Conservation (phyloP, 2,888 invertebrate genomes). For the Andrena flavipes region DNA sequence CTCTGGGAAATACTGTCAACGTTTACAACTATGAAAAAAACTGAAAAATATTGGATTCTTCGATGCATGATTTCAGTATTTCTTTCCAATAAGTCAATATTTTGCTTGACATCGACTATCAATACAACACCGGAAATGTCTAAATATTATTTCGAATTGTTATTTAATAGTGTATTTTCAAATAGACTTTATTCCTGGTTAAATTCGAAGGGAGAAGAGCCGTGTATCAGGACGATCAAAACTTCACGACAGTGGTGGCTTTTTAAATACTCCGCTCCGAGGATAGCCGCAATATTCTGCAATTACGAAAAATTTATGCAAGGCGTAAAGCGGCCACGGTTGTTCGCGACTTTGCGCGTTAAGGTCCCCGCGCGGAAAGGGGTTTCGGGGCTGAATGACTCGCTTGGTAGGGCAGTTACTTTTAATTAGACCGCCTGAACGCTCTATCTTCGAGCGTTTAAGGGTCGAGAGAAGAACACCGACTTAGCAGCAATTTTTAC, state of each 20-base stretch:
- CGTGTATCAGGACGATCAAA: neutral
- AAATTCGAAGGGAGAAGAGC: neutral
- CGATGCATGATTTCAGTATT: too few species aligned
- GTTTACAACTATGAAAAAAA: too few species aligned
- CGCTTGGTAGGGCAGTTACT: conserved; percentile 71
- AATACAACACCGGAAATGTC: too few species aligned
- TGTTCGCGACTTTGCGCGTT: conserved; percentile 50
- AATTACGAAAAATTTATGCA: conserved; percentile 56
- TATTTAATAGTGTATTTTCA: too few species aligned
- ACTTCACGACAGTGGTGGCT: neutral
- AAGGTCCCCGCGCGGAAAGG: conserved; percentile 31
- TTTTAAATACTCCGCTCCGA: neutral
- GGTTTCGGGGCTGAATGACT: conserved; percentile 35
- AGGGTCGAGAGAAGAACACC: conserved; percentile 45
- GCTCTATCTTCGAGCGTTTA: conserved; percentile 72
- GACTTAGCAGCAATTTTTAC: conserved; percentile 80
- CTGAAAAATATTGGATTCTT: too few species aligned
- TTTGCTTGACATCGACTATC: too few species aligned
- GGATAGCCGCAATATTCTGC: conserved; percentile 25
- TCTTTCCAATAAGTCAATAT: too few species aligned
- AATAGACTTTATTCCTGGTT: too few species aligned
- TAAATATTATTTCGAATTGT: too few species aligned
- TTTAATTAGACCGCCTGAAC: conserved; percentile 78
- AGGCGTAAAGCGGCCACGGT: conserved; percentile 42
- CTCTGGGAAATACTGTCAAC: too few species aligned